Evolutionary conservation across 2,797 vertebrate genomes (phyloP).

Genomic region (Tapirus indicus): DNA sequence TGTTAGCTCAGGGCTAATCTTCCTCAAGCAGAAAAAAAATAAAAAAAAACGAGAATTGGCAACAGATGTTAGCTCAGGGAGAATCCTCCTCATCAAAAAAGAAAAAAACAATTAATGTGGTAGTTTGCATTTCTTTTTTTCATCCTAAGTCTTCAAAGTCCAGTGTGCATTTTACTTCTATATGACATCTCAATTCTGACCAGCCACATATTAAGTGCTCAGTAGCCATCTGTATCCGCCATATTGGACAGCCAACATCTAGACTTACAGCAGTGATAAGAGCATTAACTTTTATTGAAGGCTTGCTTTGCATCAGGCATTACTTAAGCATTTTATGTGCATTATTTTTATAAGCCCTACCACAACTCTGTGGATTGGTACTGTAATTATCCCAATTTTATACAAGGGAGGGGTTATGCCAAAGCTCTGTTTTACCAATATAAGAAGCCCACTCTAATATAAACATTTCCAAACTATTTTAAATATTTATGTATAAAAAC

Average conservation of each 20-base stretch:
- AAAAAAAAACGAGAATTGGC: too few relatives aligned
- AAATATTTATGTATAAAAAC: background rate
- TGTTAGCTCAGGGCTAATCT: too few relatives aligned
- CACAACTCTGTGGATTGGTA: background rate
- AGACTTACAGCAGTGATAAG: background rate
- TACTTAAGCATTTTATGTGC: background rate
- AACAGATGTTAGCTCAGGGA: too few relatives aligned
- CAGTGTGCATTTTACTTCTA: background rate
- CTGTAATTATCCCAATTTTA: background rate
- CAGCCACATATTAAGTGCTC: background rate
- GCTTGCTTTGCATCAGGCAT: background rate
- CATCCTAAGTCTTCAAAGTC: background rate
- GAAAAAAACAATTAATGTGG: background rate
- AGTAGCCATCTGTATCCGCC: background rate
- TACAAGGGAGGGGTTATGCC: background rate
- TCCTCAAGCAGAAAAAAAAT: too few relatives aligned
- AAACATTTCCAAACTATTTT: background rate
- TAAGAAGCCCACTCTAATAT: background rate
- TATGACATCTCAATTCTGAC: background rate
- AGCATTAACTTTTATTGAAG: background rate
- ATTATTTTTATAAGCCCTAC: background rate
- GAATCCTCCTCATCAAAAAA: background rate
- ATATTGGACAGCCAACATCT: background rate
- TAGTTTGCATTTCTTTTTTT: background rate
- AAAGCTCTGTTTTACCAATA: background rate